Percentiles rank a stretch among this genome's conserved stretches.
These are phyloP conservation scores for Gadus chalcogrammus DNA, from an alignment of 2,113 vertebrate genomes.

Conservation along the genomic window DNA sequence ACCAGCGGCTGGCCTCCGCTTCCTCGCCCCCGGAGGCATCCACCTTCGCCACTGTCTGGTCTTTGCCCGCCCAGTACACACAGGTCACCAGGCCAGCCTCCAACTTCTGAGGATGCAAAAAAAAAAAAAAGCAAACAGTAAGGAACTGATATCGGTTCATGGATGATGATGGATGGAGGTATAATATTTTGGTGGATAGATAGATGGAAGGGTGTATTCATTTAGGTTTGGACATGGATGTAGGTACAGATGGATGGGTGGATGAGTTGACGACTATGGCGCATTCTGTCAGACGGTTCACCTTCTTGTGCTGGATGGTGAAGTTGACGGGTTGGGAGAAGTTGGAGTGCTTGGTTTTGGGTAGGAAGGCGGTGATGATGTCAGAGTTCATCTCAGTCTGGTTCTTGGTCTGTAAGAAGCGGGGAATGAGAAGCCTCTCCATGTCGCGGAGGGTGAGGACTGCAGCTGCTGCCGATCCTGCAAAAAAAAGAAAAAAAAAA, in stretches of 20 bases:
- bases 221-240: no score
- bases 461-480: constrained; percentile 54
- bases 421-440: constrained; percentile 56
- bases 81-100: constrained; percentile 58
- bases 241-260: no score
- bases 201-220: no score
- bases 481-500: no score
- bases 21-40: neutral
- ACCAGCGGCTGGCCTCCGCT: constrained; percentile 54
- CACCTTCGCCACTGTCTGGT: neutral
- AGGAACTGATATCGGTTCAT: no score
- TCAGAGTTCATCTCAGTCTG: constrained; percentile 55
- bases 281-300: constrained; percentile 2
- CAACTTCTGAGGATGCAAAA: constrained; percentile 15
- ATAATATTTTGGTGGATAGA: neutral
- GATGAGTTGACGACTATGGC: no score
- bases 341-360: constrained; percentile 44
- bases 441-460: constrained; percentile 53
- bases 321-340: constrained; percentile 65
- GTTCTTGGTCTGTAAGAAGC: constrained; percentile 50
- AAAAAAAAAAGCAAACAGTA: no score
- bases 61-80: constrained; percentile 65
- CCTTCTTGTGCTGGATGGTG: constrained; percentile 60
- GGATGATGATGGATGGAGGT: neutral
- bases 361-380: constrained; percentile 50